Percentiles rank a stretch among this genome's conserved stretches.
Evolutionary conservation across 2,888 invertebrate species (phyloP).

Genomic region (Netelia fuscicornis): DNA sequence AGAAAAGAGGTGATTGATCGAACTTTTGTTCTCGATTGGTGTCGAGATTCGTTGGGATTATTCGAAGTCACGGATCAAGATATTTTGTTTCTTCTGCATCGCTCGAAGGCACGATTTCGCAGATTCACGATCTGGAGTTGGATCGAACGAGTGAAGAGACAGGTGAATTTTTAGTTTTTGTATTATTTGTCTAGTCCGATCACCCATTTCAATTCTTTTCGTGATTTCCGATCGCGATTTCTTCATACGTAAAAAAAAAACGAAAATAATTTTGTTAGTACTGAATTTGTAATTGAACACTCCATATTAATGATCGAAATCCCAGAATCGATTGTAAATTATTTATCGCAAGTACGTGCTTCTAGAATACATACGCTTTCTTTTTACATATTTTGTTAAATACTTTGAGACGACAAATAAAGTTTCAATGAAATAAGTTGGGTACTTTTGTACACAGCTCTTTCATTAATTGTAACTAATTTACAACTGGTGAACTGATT

Average conservation of each 20-base stretch:
- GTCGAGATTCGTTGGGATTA: conserved; percentile 47
- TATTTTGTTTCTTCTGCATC: conserved; percentile 23
- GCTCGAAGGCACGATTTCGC: conserved; percentile 21
- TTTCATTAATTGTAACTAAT: no score
- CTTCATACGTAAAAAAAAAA: conserved; percentile 1
- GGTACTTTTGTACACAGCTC: no score
- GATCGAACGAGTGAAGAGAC: conserved; percentile 41
- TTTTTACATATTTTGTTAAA: no score
- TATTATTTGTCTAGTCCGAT: conserved; percentile 35
- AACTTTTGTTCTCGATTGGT: conserved; percentile 9
- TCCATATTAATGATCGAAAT: neutral
- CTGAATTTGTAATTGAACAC: neutral
- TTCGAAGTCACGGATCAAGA: conserved; percentile 10
- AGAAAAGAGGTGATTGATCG: conserved; percentile 36
- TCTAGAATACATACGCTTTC: no score
- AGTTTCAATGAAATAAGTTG: no score
- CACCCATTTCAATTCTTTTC: neutral
- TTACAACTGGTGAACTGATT: no score
- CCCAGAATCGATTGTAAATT: neutral
- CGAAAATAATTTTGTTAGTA: conserved; percentile 6
- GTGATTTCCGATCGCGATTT: neutral
- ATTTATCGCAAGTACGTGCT: no score
- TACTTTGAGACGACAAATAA: no score
- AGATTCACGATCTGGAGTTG: conserved; percentile 14
- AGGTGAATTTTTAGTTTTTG: conserved; percentile 40